Percentiles rank a stretch among this genome's conserved stretches.
Conservation (phyloP, 2,888 invertebrate species). For the Cryptocheilus praepositus region DNA sequence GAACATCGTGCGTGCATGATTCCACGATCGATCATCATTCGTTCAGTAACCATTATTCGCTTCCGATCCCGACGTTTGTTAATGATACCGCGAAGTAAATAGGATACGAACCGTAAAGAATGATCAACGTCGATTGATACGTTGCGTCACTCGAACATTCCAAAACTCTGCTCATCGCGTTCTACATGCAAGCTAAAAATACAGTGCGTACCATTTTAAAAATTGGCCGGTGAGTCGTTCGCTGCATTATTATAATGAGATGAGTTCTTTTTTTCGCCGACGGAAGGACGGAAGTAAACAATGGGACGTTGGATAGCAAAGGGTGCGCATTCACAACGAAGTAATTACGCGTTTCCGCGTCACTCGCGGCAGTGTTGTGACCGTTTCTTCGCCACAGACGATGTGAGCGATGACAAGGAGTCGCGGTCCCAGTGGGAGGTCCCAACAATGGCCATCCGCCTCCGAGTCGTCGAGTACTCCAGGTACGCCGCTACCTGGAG, state of each 20-base stretch:
- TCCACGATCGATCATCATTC: slow-evolving; percentile 26
- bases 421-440: slow-evolving; percentile 67
- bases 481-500: slow-evolving; percentile 58
- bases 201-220: neutral
- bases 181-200: neutral
- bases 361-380: slow-evolving; percentile 56
- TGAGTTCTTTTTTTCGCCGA: neutral
- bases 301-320: neutral
- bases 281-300: too few relatives aligned
- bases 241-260: too few relatives aligned
- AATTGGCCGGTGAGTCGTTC: too few relatives aligned
- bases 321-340: slow-evolving; percentile 50
- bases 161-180: slow-evolving; percentile 9
- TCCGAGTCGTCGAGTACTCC: slow-evolving; percentile 42
- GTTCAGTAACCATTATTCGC: slow-evolving; percentile 9
- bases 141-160: slow-evolving; percentile 17
- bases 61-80: slow-evolving; percentile 17
- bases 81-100: slow-evolving; percentile 26
- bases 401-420: slow-evolving; percentile 70
- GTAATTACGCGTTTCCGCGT: slow-evolving; percentile 63
- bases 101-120: slow-evolving; percentile 10
- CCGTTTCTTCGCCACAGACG: slow-evolving; percentile 57
- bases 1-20: neutral
- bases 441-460: slow-evolving; percentile 65
- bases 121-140: slow-evolving; percentile 7